Evolutionary conservation across 2,888 invertebrate species (phyloP).

Genomic region (Hypomecis punctinalis): DNA sequence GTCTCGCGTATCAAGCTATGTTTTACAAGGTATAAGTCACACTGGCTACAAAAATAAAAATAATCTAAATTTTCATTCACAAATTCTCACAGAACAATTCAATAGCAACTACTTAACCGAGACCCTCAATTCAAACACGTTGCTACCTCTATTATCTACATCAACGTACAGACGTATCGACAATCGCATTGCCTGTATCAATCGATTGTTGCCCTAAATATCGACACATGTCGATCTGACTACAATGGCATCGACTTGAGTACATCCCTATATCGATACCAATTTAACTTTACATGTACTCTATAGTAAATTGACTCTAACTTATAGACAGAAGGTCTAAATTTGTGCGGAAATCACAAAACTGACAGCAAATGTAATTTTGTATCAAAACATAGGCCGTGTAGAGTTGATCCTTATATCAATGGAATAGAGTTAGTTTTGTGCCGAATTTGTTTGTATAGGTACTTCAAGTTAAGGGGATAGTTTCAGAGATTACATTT

Average conservation of each 20-base stretch:
- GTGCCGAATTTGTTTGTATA: constrained; percentile 48
- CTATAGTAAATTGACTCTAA: constrained; percentile 35
- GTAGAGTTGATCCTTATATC: constrained; percentile 33
- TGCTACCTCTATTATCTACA: constrained; percentile 27
- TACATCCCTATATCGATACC: constrained; percentile 67
- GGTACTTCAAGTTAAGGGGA: constrained; percentile 75
- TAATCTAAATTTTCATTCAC: too few species aligned
- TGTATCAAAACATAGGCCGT: constrained; percentile 25
- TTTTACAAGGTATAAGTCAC: too few species aligned
- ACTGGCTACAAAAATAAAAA: too few species aligned
- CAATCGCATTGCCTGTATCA: constrained; percentile 49
- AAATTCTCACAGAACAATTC: not conserved
- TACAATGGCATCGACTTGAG: constrained; percentile 64
- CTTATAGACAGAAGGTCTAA: constrained; percentile 39
- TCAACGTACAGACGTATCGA: constrained; percentile 35
- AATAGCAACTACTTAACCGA: constrained; percentile 6
- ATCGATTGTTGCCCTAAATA: constrained; percentile 61
- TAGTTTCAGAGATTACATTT: constrained; percentile 72
- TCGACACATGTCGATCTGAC: constrained; percentile 76
- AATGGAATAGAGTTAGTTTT: constrained; percentile 32
- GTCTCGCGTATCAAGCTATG: too few species aligned
- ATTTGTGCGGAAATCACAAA: constrained; percentile 38
- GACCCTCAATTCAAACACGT: constrained; percentile 30
- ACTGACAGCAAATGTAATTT: constrained; percentile 30
- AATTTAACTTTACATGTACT: constrained; percentile 35